Evolutionary conservation across 2,797 vertebrate genomes (phyloP).

Genomic region (Coranthus polyacanthus): DNA sequence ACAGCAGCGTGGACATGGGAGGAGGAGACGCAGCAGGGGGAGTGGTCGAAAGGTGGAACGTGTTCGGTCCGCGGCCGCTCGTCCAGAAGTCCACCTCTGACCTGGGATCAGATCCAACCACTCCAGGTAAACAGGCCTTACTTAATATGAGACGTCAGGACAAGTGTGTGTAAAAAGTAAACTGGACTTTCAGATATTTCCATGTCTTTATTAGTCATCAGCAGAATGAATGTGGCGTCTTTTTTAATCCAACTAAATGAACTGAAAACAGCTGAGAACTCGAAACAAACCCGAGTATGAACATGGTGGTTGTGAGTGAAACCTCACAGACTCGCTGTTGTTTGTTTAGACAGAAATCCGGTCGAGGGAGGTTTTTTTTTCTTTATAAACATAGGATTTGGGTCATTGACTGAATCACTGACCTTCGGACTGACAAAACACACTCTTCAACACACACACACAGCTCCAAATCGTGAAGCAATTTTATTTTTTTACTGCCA

Average conservation of each 20-base stretch:
- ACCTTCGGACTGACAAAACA: constrained; percentile 66
- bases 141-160: too few species aligned
- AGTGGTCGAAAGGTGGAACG: constrained; percentile 79
- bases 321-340: too few species aligned
- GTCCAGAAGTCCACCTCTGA: constrained; percentile 81
- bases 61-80: constrained; percentile 75
- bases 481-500: neutral
- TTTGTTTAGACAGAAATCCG: neutral
- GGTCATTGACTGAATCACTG: constrained; percentile 19
- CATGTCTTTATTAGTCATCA: too few species aligned
- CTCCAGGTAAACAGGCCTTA: constrained; percentile 68
- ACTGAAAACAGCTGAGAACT: too few species aligned
- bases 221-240: too few species aligned
- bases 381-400: neutral
- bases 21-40: constrained; percentile 40
- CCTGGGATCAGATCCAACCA: constrained; percentile 67
- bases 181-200: too few species aligned
- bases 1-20: constrained; percentile 78
- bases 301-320: too few species aligned
- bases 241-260: too few species aligned
- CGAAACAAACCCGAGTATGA: too few species aligned
- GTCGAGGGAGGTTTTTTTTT: neutral
- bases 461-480: too few species aligned
- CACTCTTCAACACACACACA: too few species aligned
- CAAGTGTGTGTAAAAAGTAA: too few species aligned